Evolutionary conservation across 2,113 vertebrate genomes (phyloP).

Genomic region (Sylvia atricapilla): DNA sequence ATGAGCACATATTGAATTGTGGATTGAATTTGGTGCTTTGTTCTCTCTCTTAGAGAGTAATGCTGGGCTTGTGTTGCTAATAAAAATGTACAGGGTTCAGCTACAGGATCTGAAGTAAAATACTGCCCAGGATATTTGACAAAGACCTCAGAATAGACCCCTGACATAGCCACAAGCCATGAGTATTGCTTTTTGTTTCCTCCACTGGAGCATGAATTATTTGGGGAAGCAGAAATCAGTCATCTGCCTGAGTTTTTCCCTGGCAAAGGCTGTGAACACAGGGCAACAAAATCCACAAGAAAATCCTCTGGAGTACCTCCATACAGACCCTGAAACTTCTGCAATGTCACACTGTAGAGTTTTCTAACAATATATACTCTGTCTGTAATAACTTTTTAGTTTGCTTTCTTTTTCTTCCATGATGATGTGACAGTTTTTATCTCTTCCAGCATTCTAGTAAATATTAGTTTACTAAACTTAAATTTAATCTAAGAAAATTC

Average conservation of each 20-base stretch:
- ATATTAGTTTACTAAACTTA: not conserved
- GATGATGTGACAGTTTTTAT: not conserved
- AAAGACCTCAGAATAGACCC: not conserved
- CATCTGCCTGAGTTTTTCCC: not conserved
- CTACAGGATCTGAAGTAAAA: not conserved
- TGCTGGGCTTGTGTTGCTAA: not conserved
- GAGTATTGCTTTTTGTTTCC: not conserved
- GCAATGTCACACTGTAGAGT: not conserved
- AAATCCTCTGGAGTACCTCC: not conserved
- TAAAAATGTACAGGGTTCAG: not conserved
- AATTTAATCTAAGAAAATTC: not conserved
- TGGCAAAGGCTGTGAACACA: not conserved
- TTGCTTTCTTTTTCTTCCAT: not conserved
- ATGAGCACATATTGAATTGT: fast-evolving
- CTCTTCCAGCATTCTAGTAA: not conserved
- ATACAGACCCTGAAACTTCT: not conserved
- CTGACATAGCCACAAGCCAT: not conserved
- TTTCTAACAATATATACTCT: not conserved
- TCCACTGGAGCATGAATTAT: not conserved
- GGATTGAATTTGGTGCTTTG: not conserved
- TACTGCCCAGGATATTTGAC: not conserved
- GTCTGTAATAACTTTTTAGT: not conserved
- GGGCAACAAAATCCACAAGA: not conserved
- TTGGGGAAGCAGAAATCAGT: not conserved
- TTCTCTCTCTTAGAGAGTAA: not conserved